These are phyloP conservation scores for Centropyge bicolor DNA, from an alignment of 2,797 vertebrate species.

Conservation along the genomic window DNA sequence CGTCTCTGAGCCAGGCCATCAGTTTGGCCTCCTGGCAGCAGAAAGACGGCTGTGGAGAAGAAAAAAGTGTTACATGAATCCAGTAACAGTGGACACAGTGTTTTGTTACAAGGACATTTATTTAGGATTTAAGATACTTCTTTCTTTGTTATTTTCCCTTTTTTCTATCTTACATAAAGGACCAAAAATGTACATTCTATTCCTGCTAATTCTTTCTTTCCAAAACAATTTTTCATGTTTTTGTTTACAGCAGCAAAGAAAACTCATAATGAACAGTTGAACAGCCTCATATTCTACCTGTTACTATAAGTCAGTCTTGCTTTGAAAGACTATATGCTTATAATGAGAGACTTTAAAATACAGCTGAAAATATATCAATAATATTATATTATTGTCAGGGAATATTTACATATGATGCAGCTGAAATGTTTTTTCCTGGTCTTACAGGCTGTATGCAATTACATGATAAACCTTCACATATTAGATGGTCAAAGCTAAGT, in stretches of 20 bases:
- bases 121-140: not conserved
- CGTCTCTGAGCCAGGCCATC: constrained; percentile 82
- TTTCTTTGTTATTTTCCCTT: not conserved
- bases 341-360: not conserved
- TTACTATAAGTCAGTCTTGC: constrained; percentile 1
- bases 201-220: not conserved
- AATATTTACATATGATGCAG: constrained; percentile 14
- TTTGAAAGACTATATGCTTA: not conserved
- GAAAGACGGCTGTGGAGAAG: constrained; percentile 42
- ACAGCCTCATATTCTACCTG: constrained; percentile 8
- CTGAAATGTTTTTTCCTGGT: constrained; percentile 6
- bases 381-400: not conserved
- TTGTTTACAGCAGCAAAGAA: constrained; percentile 5
- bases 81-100: not conserved
- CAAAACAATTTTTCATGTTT: not conserved
- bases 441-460: not conserved
- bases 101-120: constrained; percentile 10
- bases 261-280: constrained; percentile 1
- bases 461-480: not conserved
- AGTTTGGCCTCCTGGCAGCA: constrained; percentile 56
- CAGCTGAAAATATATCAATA: not conserved
- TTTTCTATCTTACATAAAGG: not conserved
- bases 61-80: constrained; percentile 39
- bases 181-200: not conserved
- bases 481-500: not conserved